Base-by-base conservation (phyloP, 2,888 invertebrate species). In the Cabera pusaria region DNA sequence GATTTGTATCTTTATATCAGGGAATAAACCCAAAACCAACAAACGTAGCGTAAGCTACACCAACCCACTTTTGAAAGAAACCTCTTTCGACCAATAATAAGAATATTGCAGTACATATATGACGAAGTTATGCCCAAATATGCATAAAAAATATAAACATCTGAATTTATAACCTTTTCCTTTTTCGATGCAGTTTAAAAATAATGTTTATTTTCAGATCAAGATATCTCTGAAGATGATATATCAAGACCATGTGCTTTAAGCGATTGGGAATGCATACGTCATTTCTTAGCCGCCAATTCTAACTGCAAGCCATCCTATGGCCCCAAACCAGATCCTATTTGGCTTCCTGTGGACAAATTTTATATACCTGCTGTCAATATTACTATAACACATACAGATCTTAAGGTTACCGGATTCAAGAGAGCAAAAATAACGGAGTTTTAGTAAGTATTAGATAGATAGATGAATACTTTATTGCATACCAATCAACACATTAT, bases 381-480 rank as follows among this genome's bases (percentile, higher is more conserved):
- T 16, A 2, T 67, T 0, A 59, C 66, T 2, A 10, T 55, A 0
- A 48, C 44, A 0, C 17, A 31, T 1, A 36, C 26, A 1, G 28
- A 59, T 26, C 8, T 44, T 1, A 14, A 34, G 1, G 38, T 63
- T 1, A 48, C 28, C 6, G 71, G 70, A 1, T 34, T 65, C 1
- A 58, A 51, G 2, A 52, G 59, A 8, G 64, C 56, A 2, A 59
- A 38, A 11, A 42, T 73, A 14, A 52, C 48, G 0, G 63, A 70
- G 23, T 71, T 72, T 27, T 69, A 59, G 74, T 73, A 32, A 49
- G 56, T 55, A 12, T 3, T 10, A 27, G 6, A 2, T 7, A 5
- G 22, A 8, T 3, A n/a, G 5, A 6, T 16, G 1, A 6, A 5
- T 8, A 21, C n/a, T n/a, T n/a, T n/a, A n/a, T n/a, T n/a, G n/a